phyloP scores from a whole-genome alignment of 2,888 invertebrate species.

The Punctoribates punctum region DNA sequence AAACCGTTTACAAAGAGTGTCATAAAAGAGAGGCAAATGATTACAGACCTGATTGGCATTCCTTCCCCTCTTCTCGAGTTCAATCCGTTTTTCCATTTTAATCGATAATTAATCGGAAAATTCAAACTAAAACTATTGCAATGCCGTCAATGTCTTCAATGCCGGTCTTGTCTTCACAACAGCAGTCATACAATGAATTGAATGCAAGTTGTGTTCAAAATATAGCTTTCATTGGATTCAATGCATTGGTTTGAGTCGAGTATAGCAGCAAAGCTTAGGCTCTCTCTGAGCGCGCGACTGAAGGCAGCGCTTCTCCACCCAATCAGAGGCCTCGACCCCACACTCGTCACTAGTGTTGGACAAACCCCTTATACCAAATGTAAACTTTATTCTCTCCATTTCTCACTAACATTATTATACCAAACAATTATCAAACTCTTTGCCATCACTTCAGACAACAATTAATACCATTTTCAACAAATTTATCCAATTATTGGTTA shows the following conservation, averaged over 20 bases:
- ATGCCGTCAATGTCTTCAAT: constrained; percentile 13
- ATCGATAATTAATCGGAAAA: background rate
- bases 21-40: background rate
- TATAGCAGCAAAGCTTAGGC: background rate
- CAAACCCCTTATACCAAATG: too few species aligned
- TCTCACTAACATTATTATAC: too few species aligned
- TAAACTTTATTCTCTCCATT: too few species aligned
- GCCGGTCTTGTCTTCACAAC: constrained; percentile 14
- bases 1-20: background rate
- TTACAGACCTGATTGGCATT: constrained; percentile 74
- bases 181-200: constrained; percentile 8
- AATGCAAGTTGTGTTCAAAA: background rate
- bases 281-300: too few species aligned
- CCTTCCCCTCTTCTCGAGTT: constrained; percentile 86
- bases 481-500: too few species aligned
- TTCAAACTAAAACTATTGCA: background rate
- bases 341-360: too few species aligned
- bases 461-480: too few species aligned
- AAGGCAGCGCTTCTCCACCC: too few species aligned
- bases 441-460: too few species aligned
- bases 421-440: too few species aligned
- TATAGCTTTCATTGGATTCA: background rate
- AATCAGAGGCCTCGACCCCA: too few species aligned
- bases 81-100: constrained; percentile 88
- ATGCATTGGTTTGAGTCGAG: background rate